Evolutionary conservation across 1,140 invertebrate genomes (phyloP), one percentile per base, ranked within the genome.

Genomic region (Magallana ariakensis): DNA sequence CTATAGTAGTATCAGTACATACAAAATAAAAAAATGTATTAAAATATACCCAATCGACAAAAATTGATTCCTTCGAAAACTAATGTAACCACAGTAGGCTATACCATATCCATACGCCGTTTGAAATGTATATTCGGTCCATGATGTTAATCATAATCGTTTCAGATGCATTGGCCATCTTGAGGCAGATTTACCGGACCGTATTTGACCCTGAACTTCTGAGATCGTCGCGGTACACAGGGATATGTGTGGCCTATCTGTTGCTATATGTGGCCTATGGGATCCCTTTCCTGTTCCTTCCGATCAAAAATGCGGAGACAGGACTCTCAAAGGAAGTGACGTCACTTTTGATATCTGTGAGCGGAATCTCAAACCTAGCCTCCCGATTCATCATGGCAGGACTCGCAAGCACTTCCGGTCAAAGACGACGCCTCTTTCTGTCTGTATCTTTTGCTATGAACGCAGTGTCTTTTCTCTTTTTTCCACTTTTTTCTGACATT

Each of bases 401-500:
- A 62, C 16, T 19, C 58, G 58, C 58, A 0, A 62, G 58, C 19
- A 62, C 16, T n/a, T 62, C 58, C 6, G 16, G 16, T n/a, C 19
- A n/a, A n/a, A n/a, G 58, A n/a, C 58, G 58, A 16, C 11, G 8
- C 5, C 16, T 62, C 16, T 62, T 62, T 16, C 19, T 62, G 58
- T 16, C 58, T 19, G 16, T 19, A 8, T 62, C 58, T 62, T 62
- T 62, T 16, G 11, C 19, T 7, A 16, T n/a, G 15, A 62, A n/a
- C 58, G 16, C 58, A 7, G 58, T 62, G 16, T 62, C 58, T 1
- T 19, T 62, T 5, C 58, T 62, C 8, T n/a, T 62, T n/a, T 62
- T 62, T 62, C 16, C 58, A 16, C 16, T 62, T 62, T 62, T 62
- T 62, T 62, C 58, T 62, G 16, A 62, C 58, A n/a, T 62, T 62